Percentiles rank a stretch among this genome's conserved stretches.
phyloP scores from a whole-genome alignment of 2,797 vertebrate genomes.

The Chromobotia macracanthus region DNA sequence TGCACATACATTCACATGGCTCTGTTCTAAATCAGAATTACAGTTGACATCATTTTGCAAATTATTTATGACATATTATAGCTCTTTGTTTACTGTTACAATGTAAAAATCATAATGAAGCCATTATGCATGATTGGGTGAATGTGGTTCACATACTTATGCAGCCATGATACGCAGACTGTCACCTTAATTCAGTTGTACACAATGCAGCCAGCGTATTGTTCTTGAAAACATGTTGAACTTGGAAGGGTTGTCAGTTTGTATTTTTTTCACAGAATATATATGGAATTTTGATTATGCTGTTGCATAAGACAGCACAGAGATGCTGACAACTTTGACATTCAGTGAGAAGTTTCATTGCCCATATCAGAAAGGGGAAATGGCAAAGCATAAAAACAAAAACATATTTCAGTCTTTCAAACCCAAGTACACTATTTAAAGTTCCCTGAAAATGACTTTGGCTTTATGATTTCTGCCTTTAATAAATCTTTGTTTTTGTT shows the following conservation, averaged over 20 bases:
- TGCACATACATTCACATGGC: not conserved
- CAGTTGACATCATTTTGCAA: slow-evolving; percentile 11
- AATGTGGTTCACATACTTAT: slow-evolving; percentile 22
- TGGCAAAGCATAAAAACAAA: not conserved
- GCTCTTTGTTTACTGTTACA: slow-evolving; percentile 1
- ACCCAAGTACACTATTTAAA: not conserved
- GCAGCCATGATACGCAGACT: not conserved
- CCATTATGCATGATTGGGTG: not conserved
- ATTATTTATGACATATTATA: not conserved
- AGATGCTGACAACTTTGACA: not conserved
- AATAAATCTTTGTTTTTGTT: slow-evolving; percentile 23
- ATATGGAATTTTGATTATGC: slow-evolving; percentile 10
- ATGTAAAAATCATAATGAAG: slow-evolving; percentile 2
- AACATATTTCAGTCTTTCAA: not conserved
- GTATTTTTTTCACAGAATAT: slow-evolving; percentile 20
- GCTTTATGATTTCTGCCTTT: not conserved
- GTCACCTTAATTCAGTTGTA: not conserved
- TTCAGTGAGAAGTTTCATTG: not conserved
- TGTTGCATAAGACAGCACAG: not conserved
- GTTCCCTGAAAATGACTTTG: not conserved
- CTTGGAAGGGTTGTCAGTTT: not conserved
- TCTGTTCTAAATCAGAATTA: not conserved
- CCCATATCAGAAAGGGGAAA: not conserved
- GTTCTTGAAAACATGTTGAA: slow-evolving; percentile 11
- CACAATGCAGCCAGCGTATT: slow-evolving; percentile 3